These are phyloP conservation scores for Neria commutata DNA, from an alignment of 2,888 invertebrate species.

Conservation along the genomic window DNA sequence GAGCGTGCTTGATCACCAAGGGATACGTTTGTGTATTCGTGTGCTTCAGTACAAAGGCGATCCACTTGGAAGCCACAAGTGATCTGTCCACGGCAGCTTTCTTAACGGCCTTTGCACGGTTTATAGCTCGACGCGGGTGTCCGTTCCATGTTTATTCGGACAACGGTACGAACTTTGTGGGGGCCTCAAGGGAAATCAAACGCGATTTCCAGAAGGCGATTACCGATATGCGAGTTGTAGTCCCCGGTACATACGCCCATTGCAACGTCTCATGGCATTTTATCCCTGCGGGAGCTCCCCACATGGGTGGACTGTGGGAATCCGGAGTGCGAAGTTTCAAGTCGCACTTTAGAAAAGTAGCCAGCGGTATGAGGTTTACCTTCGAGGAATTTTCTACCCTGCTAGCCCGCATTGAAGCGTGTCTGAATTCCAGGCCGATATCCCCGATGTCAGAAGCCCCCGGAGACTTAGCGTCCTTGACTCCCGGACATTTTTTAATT, in stretches of 20 bases:
- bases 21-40: conserved; percentile 15
- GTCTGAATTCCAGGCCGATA: no score
- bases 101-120: conserved; percentile 10
- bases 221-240: neutral
- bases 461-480: no score
- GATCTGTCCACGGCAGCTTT: conserved; percentile 19
- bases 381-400: conserved; percentile 10
- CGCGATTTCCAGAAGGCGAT: neutral
- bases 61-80: conserved; percentile 10
- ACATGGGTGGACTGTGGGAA: conserved; percentile 11
- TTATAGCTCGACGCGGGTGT: conserved; percentile 12
- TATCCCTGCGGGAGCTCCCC: neutral
- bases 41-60: conserved; percentile 19
- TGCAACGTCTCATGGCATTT: conserved; percentile 7
- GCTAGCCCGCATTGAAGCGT: no score
- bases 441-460: no score
- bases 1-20: conserved; percentile 1
- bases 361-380: no score
- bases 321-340: conserved; percentile 3
- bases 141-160: conserved; percentile 11
- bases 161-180: conserved; percentile 10
- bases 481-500: no score
- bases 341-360: neutral
- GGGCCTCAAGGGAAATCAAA: neutral
- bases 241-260: neutral